Base-by-base conservation (phyloP, 2,113 vertebrate genomes). In the Elgaria multicarinata region DNA sequence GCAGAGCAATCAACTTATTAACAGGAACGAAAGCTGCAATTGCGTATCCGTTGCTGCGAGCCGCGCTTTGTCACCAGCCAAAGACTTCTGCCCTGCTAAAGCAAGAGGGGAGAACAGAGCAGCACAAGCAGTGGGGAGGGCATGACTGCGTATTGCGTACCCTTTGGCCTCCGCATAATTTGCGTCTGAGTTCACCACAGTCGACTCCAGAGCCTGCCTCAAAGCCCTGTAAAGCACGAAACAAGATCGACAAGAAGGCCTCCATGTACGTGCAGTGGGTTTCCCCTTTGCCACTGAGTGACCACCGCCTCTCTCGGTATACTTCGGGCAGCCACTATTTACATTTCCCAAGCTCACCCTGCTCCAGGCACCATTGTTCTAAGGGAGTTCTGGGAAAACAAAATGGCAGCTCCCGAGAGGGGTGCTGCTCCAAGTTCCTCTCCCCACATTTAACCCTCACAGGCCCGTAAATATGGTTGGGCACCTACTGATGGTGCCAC, bases 11-110 rank as follows among this genome's bases (percentile, higher is more conserved):
- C 53, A 72, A 80, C 71, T 85, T 90, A 39, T 87, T 89, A 75
- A 58, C 81, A 78, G 72, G 91, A 88, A 90, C 82, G 2, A 89
- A 92, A 93, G 86, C 36, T 69, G 84, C 87, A 89, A 8, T 9
- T 67, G 82, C 87, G 80, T 5, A 3, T 50, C 46, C 91, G 87
- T 85, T 53, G 71, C 76, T 92, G 89, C 46, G 82, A 92, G 33
- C 22, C 62, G 75, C 62, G 66, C 9, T 3, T 36, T 74, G 10
- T 62, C 69, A 4, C 82, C 46, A 80, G 4, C 24, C 87, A 88
- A 42, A 85, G 78, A 66, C 16, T 89, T 69, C n/a, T 83, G 62
- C 85, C 74, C 71, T 50, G 82, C 55, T 72, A 81, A 93, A 33
- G 53, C 62, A 90, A n/a, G 46, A n/a, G 42, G n/a, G 86, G 87